Percentiles rank a stretch among this genome's conserved stretches.
Conservation (phyloP, 2,888 invertebrate species). For the Callosobruchus maculatus region DNA sequence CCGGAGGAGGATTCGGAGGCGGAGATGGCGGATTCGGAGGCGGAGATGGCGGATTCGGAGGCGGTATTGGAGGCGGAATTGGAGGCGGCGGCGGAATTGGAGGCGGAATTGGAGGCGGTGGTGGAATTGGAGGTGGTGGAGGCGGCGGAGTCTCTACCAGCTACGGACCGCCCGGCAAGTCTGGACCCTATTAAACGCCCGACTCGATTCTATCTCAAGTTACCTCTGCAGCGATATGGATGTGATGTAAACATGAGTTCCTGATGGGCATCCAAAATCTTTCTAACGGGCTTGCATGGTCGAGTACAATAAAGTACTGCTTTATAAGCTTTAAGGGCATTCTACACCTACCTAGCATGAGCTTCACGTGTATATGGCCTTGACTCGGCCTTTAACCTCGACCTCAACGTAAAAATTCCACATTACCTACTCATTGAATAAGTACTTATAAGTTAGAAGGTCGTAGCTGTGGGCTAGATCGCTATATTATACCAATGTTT, state of each 20-base stretch:
- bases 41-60: conserved; percentile 25
- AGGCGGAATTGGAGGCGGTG: conserved; percentile 38
- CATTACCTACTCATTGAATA: too few relatives aligned
- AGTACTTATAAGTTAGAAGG: too few relatives aligned
- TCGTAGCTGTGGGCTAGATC: too few relatives aligned
- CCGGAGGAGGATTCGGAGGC: conserved; percentile 26
- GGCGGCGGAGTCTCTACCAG: conserved; percentile 44
- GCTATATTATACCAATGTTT: too few relatives aligned
- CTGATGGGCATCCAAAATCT: background rate
- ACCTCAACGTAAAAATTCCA: too few relatives aligned
- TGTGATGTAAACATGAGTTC: background rate
- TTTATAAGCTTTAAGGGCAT: background rate
- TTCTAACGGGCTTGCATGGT: background rate
- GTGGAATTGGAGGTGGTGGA: conserved; percentile 41
- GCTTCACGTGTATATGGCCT: too few relatives aligned
- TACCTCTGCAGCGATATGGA: background rate
- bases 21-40: conserved; percentile 32
- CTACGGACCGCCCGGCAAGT: conserved; percentile 49
- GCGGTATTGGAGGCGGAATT: conserved; percentile 24
- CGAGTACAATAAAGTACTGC: background rate
- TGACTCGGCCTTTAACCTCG: too few relatives aligned
- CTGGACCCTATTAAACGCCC: conserved; percentile 46
- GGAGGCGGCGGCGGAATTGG: conserved; percentile 39
- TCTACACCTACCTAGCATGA: background rate
- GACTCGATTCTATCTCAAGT: conserved; percentile 23